Evolutionary conservation across 1,140 invertebrate genomes (phyloP), one percentile per base, ranked within the genome.

Genomic region (Trichonephila clavipes): DNA sequence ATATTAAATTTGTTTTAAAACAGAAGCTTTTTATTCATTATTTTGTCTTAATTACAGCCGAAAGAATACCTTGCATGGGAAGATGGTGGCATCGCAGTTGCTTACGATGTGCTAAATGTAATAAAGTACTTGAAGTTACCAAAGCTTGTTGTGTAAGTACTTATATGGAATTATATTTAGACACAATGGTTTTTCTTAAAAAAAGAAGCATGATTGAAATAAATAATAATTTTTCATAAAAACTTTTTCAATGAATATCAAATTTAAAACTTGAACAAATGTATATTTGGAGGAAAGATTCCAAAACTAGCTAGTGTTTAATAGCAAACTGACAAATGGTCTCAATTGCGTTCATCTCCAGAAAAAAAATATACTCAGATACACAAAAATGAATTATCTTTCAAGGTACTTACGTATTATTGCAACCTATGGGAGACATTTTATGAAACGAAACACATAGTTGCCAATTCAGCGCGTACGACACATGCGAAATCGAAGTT

Each of bases 21-120:
- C 16, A 19, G 18, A 82, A 82, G 0, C 10, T 10, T 44, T 0
- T 24, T 14, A 28, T 69, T 12, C 14, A 69, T 77, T 62, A 28
- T 87, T 40, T 7, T 28, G n/a, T 64, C 21, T 10, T 51, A 6
- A 18, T 94, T 89, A 69, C 40, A 89, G 93, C 93, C 16, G 93
- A 94, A 59, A 64, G 81, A 34, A 59, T 94, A 28, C 12, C 69
- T 16, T 90, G 77, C 6, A 94, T 94, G 93, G 61, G 51, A 19
- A 40, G 93, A 90, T 90, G 82, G 72, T 94, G 93, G 93, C 93
- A 94, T 44, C 58, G 88, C 59, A 83, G 81, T 69, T 94, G 93
- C n/a, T 69, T 94, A 14, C 34, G 93, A 66, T 94, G 93, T 34
- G 69, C 93, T 5, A 94, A 94, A 40, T 94, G 93, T 59, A 94